phyloP scores from a whole-genome alignment of 2,888 invertebrate genomes.

The Mythimna ferrago region DNA sequence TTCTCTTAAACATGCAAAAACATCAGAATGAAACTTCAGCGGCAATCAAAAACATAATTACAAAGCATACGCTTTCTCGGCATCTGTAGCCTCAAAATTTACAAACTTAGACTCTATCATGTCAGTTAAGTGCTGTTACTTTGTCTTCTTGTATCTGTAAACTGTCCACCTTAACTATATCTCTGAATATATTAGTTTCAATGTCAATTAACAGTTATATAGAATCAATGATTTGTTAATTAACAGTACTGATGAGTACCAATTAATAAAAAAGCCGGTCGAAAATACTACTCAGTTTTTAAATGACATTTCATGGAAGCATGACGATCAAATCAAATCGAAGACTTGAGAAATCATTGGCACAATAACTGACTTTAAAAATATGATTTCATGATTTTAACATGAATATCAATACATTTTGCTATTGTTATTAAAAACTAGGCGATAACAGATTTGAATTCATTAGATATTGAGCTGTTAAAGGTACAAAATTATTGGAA shows the following conservation, averaged over 20 bases:
- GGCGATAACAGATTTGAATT: conserved; percentile 75
- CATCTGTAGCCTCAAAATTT: conserved; percentile 35
- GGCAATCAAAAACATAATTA: conserved; percentile 23
- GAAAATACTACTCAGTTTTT: conserved; percentile 17
- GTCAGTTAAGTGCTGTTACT: conserved; percentile 60
- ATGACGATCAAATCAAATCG: conserved; percentile 42
- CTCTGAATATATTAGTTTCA: conserved; percentile 22
- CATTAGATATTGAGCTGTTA: conserved; percentile 82
- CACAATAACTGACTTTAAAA: conserved; percentile 61
- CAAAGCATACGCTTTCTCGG: conserved; percentile 37
- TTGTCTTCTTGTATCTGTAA: conserved; percentile 33
- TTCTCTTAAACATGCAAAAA: conserved; percentile 32
- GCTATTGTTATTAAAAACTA: conserved; percentile 72
- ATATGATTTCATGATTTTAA: conserved; percentile 52
- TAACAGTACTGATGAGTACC: conserved; percentile 32
- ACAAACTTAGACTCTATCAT: conserved; percentile 23
- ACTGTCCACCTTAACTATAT: conserved; percentile 25
- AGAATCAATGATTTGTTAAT: conserved; percentile 35
- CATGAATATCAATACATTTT: conserved; percentile 56
- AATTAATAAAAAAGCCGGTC: conserved; percentile 39
- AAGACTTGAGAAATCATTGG: conserved; percentile 62
- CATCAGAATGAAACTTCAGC: conserved; percentile 35
- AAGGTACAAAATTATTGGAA: conserved; percentile 84
- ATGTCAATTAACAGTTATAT: conserved; percentile 38
- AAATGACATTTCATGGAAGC: conserved; percentile 48